phyloP scores from a whole-genome alignment of 1,140 invertebrate genomes.

The Ganaspis sp. region DNA sequence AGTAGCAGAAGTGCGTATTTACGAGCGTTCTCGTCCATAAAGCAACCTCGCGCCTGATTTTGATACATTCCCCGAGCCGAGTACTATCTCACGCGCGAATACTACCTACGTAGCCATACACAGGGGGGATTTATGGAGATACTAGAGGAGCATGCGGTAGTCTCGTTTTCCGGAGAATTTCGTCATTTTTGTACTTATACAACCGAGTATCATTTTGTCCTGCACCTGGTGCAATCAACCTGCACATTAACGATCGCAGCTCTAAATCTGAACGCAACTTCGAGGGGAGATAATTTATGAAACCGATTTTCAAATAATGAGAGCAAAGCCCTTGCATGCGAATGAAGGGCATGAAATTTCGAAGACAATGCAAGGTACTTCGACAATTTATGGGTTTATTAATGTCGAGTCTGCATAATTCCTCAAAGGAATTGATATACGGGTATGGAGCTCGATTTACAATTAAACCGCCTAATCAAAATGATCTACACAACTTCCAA shows the following conservation, averaged over 20 bases:
- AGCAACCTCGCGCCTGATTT: slow-evolving; percentile 77
- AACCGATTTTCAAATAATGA: slow-evolving; percentile 5
- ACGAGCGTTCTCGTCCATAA: slow-evolving; percentile 77
- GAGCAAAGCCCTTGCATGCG: not conserved
- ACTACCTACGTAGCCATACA: slow-evolving; percentile 75
- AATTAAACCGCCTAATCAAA: not conserved
- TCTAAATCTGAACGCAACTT: not conserved
- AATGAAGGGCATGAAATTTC: slow-evolving; percentile 22
- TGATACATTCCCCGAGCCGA: slow-evolving; percentile 75
- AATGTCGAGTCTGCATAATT: not conserved
- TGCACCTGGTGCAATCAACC: slow-evolving; percentile 30
- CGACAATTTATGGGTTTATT: not conserved
- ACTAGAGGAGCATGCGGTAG: slow-evolving; percentile 60
- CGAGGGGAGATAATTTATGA: not conserved
- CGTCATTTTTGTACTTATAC: slow-evolving; percentile 45
- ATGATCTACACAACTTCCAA: too few relatives aligned
- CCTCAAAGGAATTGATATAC: not conserved
- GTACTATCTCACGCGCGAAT: slow-evolving; percentile 77
- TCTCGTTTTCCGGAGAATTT: slow-evolving; percentile 60
- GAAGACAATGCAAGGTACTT: slow-evolving; percentile 9
- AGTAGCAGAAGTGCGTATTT: slow-evolving; percentile 77
- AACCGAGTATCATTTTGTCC: slow-evolving; percentile 32
- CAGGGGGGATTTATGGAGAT: slow-evolving; percentile 75
- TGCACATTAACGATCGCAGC: not conserved
- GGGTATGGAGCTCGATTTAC: not conserved